phyloP scores from a whole-genome alignment of 2,113 vertebrate genomes.

The Anguilla japonica region DNA sequence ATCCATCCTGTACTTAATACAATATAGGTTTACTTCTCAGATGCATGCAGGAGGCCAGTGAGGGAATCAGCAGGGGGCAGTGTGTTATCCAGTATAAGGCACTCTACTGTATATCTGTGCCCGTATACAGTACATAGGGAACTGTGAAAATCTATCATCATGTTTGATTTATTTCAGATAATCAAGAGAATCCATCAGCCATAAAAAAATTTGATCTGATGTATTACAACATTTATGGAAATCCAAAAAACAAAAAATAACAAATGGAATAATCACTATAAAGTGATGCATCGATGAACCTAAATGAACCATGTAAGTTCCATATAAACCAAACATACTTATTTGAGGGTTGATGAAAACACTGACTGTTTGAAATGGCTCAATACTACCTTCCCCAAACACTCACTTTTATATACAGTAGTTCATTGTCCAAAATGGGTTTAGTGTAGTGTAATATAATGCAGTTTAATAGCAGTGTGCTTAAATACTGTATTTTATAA shows the following conservation, averaged over 20 bases:
- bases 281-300: too few relatives aligned
- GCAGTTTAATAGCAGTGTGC: neutral
- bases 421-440: neutral
- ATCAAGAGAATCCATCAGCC: neutral
- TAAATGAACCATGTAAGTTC: too few relatives aligned
- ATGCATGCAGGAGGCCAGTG: slow-evolving; percentile 16
- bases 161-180: neutral
- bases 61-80: slow-evolving; percentile 59
- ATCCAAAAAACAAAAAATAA: too few relatives aligned
- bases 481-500: neutral
- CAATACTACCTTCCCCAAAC: too few relatives aligned
- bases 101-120: neutral
- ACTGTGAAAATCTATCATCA: neutral
- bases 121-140: neutral
- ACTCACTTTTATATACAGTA: too few relatives aligned
- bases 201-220: neutral
- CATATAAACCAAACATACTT: too few relatives aligned
- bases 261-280: too few relatives aligned
- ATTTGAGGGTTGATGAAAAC: too few relatives aligned
- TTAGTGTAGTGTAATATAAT: neutral
- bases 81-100: slow-evolving; percentile 42
- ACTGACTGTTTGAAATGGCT: too few relatives aligned
- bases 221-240: neutral
- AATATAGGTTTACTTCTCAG: slow-evolving; percentile 41
- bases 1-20: slow-evolving; percentile 41